Evolutionary conservation across 1,140 invertebrate species (phyloP).

Genomic region (Heliconius hewitsoni): DNA sequence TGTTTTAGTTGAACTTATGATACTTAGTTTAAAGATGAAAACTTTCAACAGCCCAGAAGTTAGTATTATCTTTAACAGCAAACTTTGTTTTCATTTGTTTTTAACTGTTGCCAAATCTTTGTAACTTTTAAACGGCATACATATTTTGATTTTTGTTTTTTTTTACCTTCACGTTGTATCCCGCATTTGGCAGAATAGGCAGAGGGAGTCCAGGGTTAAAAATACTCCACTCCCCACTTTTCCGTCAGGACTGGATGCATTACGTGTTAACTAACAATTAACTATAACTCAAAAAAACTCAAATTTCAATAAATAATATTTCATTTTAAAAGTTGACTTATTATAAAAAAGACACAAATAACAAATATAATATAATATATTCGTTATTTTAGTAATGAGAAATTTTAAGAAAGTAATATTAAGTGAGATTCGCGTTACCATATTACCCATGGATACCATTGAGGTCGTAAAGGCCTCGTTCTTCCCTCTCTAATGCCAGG

Average conservation of each 20-base stretch:
- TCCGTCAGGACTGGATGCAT: too few species aligned
- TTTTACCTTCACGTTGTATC: too few species aligned
- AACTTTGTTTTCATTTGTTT: background rate
- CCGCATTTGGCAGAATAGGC: too few species aligned
- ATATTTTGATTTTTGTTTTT: background rate
- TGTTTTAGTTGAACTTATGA: background rate
- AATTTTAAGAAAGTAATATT: background rate
- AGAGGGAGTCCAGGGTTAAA: too few species aligned
- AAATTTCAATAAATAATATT: background rate
- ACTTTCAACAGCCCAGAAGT: background rate
- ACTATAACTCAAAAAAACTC: too few species aligned
- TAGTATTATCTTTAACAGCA: background rate
- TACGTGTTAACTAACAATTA: too few species aligned
- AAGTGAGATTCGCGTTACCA: slow-evolving; percentile 25
- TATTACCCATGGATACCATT: slow-evolving; percentile 29
- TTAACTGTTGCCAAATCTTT: background rate
- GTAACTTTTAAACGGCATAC: too few species aligned
- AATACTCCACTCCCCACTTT: too few species aligned
- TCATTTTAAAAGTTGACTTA: background rate
- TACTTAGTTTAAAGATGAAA: background rate
- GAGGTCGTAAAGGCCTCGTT: slow-evolving; percentile 21
- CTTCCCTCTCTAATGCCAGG: slow-evolving; percentile 39
- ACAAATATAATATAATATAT: background rate
- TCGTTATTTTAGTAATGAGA: background rate
- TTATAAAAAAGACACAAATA: background rate